Evolutionary conservation across 1,140 invertebrate species (phyloP), one percentile per base, ranked within the genome.

Genomic region (Brachionus asplanchnoidis): DNA sequence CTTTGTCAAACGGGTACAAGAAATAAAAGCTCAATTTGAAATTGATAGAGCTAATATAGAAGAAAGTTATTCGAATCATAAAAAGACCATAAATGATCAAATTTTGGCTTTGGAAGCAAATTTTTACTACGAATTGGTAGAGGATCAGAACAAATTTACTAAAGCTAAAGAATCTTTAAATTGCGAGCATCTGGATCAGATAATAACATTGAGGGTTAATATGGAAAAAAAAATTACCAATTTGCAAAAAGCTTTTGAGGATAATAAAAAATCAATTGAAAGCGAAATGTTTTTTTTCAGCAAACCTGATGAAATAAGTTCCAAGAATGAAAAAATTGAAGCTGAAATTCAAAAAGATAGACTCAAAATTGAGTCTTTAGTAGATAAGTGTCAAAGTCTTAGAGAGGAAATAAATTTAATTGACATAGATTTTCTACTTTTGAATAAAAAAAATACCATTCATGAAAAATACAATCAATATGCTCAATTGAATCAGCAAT

Each of bases 401-500:
- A 23, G 20, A 6, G 73, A 77, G 9, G 44, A 77, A 12, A 77
- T 77, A 0, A 50, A 50, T 50, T 77, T 77, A 36, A 26, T 77
- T 36, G 32, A 77, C 26, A 50, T 77, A 20, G 23, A 77, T 26
- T 77, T 50, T 77, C 32, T 77, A 46, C 73, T 77, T 26, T 50
- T 50, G 12, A 50, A 77, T 50, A 77, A 77, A 77, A 46, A 50
- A 50, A 50, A 26, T 9, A 20, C 42, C 17, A 26, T 77, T 12
- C 73, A 77, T 50, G 73, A 77, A 50, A 77, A 77, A 28, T 77
- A 53, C 14, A 46, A 50, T n/a, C 20, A 77, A 26, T 77, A 50
- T 36, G 23, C 20, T 28, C 26, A 20, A 2, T 77, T 50, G 8
- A 50, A 20, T 50, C 9, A 46, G 50, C 4, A 77, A 12, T 50